These are phyloP conservation scores for Grantiella picta DNA, from an alignment of 2,113 vertebrate genomes.

Conservation along the genomic window DNA sequence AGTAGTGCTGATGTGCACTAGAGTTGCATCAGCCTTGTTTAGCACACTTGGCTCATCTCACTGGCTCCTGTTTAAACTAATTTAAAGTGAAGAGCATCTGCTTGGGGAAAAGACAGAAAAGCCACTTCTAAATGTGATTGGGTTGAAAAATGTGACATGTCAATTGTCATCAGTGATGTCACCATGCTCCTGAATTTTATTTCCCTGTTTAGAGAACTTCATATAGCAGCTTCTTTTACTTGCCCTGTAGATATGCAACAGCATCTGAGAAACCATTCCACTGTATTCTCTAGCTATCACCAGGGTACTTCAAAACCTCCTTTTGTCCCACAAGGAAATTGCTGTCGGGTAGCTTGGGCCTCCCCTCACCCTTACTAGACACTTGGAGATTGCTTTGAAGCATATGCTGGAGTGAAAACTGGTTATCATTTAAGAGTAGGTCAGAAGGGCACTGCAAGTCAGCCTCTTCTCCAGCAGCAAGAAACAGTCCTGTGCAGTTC, in stretches of 20 bases:
- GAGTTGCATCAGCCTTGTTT: not conserved
- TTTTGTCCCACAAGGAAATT: not conserved
- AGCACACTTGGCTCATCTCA: not conserved
- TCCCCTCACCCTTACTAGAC: not conserved
- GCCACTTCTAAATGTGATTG: not conserved
- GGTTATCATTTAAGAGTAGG: not conserved
- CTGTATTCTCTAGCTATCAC: not conserved
- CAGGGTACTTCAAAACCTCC: not conserved
- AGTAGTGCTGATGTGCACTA: not conserved
- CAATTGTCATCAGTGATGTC: not conserved
- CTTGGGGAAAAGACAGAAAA: not conserved
- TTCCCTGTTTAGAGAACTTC: not conserved
- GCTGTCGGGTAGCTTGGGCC: not conserved
- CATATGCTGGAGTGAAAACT: not conserved
- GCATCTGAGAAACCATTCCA: not conserved
- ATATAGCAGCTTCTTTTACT: not conserved
- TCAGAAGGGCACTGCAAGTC: not conserved
- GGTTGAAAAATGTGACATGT: not conserved
- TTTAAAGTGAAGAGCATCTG: not conserved
- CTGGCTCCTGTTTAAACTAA: not conserved
- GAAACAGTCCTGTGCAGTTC: not conserved
- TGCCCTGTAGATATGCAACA: not conserved
- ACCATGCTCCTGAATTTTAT: not conserved
- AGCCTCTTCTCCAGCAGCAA: not conserved
- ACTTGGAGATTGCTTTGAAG: not conserved